A percentile compares a stretch with the other conserved stretches of the same genome.
phyloP scores from a whole-genome alignment of 2,888 invertebrate genomes.

The Chymomyza fuscimana region DNA sequence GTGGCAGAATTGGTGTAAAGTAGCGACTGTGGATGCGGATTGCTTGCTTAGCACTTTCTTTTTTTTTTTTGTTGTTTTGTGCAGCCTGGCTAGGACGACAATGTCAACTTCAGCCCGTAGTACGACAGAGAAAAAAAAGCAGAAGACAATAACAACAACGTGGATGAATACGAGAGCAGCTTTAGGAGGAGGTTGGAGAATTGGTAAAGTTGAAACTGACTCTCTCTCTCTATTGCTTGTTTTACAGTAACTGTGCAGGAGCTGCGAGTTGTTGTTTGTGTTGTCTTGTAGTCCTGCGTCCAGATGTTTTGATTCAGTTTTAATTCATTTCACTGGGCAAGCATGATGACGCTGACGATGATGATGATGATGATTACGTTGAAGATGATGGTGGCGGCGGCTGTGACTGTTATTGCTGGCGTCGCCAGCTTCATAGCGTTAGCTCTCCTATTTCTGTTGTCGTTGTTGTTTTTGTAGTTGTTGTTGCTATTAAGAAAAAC shows the following conservation, averaged over 20 bases:
- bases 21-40: neutral
- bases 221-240: neutral
- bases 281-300: slow-evolving; percentile 65
- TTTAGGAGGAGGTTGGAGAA: neutral
- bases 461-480: slow-evolving; percentile 46
- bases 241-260: neutral
- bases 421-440: neutral
- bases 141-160: neutral
- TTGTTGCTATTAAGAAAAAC: slow-evolving; percentile 71
- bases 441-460: slow-evolving; percentile 24
- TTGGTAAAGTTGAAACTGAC: neutral
- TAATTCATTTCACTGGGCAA: slow-evolving; percentile 73
- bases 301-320: slow-evolving; percentile 78
- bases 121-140: neutral
- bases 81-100: neutral
- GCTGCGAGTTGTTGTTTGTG: slow-evolving; percentile 24
- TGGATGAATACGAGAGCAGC: neutral
- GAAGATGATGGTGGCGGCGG: neutral
- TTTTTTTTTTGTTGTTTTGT: neutral
- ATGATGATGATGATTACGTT: slow-evolving; percentile 17
- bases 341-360: slow-evolving; percentile 27
- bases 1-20: neutral
- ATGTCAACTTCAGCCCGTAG: neutral
- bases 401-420: slow-evolving; percentile 59
- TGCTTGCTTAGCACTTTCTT: slow-evolving; percentile 7